phyloP scores from a whole-genome alignment of 2,113 vertebrate genomes.

The Nymphicus hollandicus region DNA sequence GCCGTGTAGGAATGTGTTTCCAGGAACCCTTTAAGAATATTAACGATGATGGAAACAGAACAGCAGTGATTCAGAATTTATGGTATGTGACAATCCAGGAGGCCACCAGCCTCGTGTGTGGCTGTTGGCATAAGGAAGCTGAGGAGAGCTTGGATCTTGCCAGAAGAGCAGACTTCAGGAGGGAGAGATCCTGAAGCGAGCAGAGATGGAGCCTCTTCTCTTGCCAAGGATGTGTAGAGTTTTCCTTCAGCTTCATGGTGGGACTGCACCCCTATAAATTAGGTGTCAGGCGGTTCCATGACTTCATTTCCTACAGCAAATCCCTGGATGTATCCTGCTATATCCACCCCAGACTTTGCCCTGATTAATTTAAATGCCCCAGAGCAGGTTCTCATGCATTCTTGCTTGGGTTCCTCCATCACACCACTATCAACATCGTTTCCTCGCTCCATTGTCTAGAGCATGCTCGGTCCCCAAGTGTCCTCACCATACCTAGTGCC shows the following conservation, averaged over 20 bases:
- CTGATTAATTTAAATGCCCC: neutral
- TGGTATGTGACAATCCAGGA: conserved; percentile 62
- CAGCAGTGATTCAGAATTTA: conserved; percentile 60
- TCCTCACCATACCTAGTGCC: neutral
- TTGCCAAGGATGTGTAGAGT: neutral
- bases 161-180: neutral
- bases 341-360: neutral
- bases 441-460: neutral
- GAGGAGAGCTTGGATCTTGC: conserved; percentile 16
- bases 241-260: accelerated
- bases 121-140: conserved; percentile 14
- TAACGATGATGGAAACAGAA: conserved; percentile 71
- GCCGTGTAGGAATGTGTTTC: conserved; percentile 71
- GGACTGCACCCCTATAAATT: neutral
- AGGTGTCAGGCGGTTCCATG: accelerated
- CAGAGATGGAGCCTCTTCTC: neutral
- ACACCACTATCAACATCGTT: accelerated
- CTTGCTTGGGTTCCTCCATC: neutral
- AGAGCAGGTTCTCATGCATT: neutral
- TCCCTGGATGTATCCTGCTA: neutral
- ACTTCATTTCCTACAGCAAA: neutral
- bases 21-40: conserved; percentile 77
- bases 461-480: accelerated
- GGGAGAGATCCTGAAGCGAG: neutral
- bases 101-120: conserved; percentile 31